Percentiles rank a stretch among this genome's conserved stretches.
These are phyloP conservation scores for Leptinotarsa undecemlineata DNA, from an alignment of 1,140 invertebrate species.

Conservation along the genomic window DNA sequence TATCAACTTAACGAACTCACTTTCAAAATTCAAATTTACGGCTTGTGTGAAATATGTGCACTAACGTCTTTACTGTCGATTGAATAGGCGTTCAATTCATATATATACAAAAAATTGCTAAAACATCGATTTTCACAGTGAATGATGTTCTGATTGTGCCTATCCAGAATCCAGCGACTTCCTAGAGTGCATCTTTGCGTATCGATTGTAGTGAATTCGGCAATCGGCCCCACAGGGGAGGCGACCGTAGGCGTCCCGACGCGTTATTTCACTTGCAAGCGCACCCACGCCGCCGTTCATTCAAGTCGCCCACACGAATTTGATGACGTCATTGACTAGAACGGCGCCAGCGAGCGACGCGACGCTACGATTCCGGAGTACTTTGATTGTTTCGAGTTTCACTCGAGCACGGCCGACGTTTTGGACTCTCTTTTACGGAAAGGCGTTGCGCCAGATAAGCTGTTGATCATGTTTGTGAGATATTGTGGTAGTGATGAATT, in stretches of 20 bases:
- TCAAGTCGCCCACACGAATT: slow-evolving; percentile 46
- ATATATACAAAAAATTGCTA: no score
- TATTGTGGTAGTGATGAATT: neutral
- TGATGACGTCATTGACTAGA: slow-evolving; percentile 43
- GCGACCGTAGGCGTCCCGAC: slow-evolving; percentile 7
- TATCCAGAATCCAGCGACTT: no score
- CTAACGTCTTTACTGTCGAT: no score
- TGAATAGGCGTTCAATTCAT: no score
- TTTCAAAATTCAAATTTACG: no score
- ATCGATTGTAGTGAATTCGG: neutral
- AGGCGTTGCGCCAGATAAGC: neutral
- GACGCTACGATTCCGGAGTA: neutral
- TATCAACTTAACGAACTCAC: no score
- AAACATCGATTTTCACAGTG: no score
- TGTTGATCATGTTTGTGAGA: neutral
- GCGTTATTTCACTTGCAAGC: slow-evolving; percentile 14
- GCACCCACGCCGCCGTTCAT: slow-evolving; percentile 47
- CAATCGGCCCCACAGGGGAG: neutral
- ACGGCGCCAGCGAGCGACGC: slow-evolving; percentile 10
- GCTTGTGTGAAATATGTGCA: no score
- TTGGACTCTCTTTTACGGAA: neutral
- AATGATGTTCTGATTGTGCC: no score
- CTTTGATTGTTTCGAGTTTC: slow-evolving; percentile 15
- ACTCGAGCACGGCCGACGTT: neutral
- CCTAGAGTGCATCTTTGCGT: neutral